phyloP scores from a whole-genome alignment of 2,888 invertebrate species.

The Dioctria rufipes region DNA sequence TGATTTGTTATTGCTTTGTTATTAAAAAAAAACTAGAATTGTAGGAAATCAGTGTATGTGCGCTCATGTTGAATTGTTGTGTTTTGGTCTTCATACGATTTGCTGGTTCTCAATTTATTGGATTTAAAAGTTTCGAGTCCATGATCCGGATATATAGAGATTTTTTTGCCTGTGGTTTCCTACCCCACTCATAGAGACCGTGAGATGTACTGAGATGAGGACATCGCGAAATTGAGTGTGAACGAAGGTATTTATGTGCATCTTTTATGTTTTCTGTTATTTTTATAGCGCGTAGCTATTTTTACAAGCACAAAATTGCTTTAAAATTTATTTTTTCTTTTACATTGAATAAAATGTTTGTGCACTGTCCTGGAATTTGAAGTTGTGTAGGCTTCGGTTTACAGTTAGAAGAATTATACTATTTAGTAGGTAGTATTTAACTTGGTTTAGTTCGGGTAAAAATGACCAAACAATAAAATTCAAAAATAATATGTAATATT shows the following conservation, averaged over 20 bases:
- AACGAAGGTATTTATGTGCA: constrained; percentile 18
- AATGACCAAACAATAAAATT: too few relatives aligned
- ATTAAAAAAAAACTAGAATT: background rate
- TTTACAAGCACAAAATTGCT: too few relatives aligned
- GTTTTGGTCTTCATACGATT: background rate
- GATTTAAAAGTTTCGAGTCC: constrained; percentile 24
- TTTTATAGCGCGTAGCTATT: too few relatives aligned
- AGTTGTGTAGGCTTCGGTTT: too few relatives aligned
- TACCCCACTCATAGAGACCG: background rate
- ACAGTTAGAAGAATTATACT: too few relatives aligned
- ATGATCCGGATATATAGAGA: too few relatives aligned
- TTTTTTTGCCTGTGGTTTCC: background rate
- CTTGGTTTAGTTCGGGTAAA: too few relatives aligned
- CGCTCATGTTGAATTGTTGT: constrained; percentile 15
- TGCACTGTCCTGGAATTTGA: too few relatives aligned
- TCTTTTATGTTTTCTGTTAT: too few relatives aligned
- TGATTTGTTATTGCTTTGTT: constrained; percentile 25
- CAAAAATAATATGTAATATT: background rate
- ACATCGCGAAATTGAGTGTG: constrained; percentile 2
- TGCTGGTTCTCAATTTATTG: constrained; percentile 15
- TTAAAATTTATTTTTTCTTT: too few relatives aligned
- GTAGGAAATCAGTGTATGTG: constrained; percentile 32
- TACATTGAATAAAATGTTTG: too few relatives aligned
- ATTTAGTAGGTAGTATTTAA: too few relatives aligned
- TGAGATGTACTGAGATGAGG: background rate